These are phyloP conservation scores for Psilanteris sp. DNA, from an alignment of 1,140 invertebrate species.

Conservation along the genomic window DNA sequence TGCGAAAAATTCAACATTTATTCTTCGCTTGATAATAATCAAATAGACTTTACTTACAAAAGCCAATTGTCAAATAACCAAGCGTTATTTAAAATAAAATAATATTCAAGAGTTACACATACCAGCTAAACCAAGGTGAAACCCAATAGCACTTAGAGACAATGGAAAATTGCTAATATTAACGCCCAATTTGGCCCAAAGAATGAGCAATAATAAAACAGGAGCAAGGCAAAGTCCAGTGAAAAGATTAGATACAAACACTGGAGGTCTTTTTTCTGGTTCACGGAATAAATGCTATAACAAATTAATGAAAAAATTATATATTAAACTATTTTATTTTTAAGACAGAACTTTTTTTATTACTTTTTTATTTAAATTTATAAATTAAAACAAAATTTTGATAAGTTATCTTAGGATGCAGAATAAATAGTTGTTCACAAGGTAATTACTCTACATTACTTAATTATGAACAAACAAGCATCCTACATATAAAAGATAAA, in stretches of 20 bases:
- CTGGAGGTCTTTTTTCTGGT: constrained; percentile 94
- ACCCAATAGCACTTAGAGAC: constrained; percentile 89
- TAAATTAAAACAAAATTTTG: too few relatives aligned
- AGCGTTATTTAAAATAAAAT: constrained; percentile 56
- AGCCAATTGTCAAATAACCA: constrained; percentile 69
- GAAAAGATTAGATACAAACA: constrained; percentile 93
- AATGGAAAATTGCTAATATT: constrained; percentile 92
- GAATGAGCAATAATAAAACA: constrained; percentile 88
- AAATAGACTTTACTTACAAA: constrained; percentile 60
- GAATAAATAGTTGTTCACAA: too few relatives aligned
- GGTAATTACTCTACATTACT: too few relatives aligned
- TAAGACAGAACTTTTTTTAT: too few relatives aligned
- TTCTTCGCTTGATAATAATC: constrained; percentile 71
- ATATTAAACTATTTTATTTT: too few relatives aligned
- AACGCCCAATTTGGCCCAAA: constrained; percentile 94
- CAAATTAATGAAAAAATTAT: constrained; percentile 36
- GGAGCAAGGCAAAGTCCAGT: constrained; percentile 91
- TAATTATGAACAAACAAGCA: too few relatives aligned
- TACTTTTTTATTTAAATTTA: too few relatives aligned
- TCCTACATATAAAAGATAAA: too few relatives aligned
- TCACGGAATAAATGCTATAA: constrained; percentile 93
- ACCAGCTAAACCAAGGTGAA: constrained; percentile 91
- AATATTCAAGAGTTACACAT: constrained; percentile 65
- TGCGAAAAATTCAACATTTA: constrained; percentile 76
- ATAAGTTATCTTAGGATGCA: too few relatives aligned